phyloP scores from a whole-genome alignment of 2,113 vertebrate species.

The Patagioenas fasciata region DNA sequence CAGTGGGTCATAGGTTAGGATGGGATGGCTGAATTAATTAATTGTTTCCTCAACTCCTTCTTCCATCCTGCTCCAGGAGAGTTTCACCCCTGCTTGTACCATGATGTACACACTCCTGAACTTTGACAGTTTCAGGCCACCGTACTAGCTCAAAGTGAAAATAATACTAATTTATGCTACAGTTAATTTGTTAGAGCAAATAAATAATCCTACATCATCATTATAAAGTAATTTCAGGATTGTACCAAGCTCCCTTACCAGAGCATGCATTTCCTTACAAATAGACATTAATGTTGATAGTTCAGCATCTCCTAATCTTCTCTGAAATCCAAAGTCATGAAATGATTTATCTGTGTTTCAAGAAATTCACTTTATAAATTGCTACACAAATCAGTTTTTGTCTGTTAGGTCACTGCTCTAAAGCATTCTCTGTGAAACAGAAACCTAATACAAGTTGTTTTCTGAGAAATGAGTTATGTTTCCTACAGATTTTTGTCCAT shows the following conservation, averaged over 20 bases:
- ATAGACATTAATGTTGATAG: neutral
- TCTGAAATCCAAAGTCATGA: neutral
- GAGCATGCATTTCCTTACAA: neutral
- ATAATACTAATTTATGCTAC: neutral
- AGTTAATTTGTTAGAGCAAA: neutral
- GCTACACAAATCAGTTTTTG: neutral
- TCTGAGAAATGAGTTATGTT: neutral
- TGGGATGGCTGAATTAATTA: neutral
- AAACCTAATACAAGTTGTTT: neutral
- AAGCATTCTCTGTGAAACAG: neutral
- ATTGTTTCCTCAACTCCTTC: neutral
- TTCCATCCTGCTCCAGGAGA: neutral
- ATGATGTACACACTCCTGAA: neutral
- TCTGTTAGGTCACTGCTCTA: neutral
- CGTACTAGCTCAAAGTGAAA: neutral
- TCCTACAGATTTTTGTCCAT: neutral
- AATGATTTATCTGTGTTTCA: neutral
- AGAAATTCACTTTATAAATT: neutral
- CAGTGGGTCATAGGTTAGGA: neutral
- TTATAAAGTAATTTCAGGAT: neutral
- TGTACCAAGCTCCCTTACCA: neutral
- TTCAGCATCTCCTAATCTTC: neutral
- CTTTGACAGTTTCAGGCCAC: neutral
- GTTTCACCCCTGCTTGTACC: neutral
- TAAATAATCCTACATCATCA: neutral